Evolutionary conservation across 2,113 vertebrate species (phyloP).

Genomic region (Theropithecus gelada): DNA sequence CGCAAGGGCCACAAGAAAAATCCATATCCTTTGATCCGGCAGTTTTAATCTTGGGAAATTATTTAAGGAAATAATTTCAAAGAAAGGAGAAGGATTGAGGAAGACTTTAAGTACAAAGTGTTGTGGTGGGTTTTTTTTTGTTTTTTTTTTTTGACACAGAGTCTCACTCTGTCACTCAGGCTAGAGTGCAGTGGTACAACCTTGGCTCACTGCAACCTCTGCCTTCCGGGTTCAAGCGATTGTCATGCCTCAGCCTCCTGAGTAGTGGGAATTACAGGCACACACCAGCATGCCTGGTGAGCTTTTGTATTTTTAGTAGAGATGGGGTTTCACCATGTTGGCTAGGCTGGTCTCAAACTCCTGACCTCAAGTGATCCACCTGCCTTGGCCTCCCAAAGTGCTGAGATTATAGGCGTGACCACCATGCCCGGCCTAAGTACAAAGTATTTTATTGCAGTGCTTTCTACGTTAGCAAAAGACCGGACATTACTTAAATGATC

Average conservation of each 20-base stretch:
- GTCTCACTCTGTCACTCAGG: no score
- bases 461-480: constrained; percentile 34
- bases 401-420: no score
- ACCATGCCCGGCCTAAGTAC: background rate
- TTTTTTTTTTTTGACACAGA: background rate
- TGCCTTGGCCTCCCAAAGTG: no score
- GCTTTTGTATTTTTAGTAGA: no score
- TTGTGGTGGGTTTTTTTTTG: background rate
- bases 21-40: background rate
- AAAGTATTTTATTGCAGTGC: background rate
- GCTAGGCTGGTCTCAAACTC: no score
- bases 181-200: no score
- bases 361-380: no score
- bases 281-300: no score
- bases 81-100: background rate
- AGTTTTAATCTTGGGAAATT: constrained; percentile 38
- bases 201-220: no score
- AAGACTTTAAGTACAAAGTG: background rate
- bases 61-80: constrained; percentile 53
- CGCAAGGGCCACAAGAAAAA: background rate
- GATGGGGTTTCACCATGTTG: background rate
- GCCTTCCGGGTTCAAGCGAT: no score
- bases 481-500: background rate
- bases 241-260: no score
- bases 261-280: no score